These are phyloP conservation scores for Drosophila teissieri DNA, from an alignment of 1,140 invertebrate genomes.

Conservation along the genomic window DNA sequence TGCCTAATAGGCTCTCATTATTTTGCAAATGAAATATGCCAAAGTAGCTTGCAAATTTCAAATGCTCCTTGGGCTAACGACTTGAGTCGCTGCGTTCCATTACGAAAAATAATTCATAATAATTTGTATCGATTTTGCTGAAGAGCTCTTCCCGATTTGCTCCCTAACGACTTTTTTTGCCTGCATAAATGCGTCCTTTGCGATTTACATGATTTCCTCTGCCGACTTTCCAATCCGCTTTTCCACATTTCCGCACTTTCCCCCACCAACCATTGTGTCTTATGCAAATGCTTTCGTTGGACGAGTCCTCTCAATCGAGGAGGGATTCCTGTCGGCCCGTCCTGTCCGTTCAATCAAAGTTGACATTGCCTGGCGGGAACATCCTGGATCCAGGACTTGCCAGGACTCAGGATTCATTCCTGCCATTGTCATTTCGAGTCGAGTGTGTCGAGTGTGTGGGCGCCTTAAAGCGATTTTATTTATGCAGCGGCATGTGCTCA, in stretches of 20 bases:
- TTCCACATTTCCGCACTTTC: neutral
- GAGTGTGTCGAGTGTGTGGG: neutral
- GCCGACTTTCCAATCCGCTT: constrained; percentile 34
- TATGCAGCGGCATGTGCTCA: constrained; percentile 78
- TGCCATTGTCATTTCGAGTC: constrained; percentile 32
- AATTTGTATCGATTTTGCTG: constrained; percentile 39
- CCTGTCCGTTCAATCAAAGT: constrained; percentile 74
- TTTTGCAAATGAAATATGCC: constrained; percentile 1
- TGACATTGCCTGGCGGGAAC: constrained; percentile 51
- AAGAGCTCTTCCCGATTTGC: constrained; percentile 6
- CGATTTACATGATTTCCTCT: constrained; percentile 51
- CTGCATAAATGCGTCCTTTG: constrained; percentile 30
- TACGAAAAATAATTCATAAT: constrained; percentile 33
- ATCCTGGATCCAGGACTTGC: constrained; percentile 10
- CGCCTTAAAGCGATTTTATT: constrained; percentile 75
- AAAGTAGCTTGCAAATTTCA: neutral
- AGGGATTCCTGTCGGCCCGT: constrained; percentile 11
- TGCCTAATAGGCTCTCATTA: neutral
- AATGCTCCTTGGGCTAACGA: constrained; percentile 4
- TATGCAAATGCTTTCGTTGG: constrained; percentile 65
- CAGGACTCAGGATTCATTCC: constrained; percentile 16
- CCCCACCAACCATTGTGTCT: constrained; percentile 46
- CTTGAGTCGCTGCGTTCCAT: constrained; percentile 8
- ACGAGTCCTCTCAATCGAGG: constrained; percentile 31
- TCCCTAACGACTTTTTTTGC: constrained; percentile 25